Conservation (phyloP, 2,888 invertebrate species). For the Habrosyne pyritoides region DNA sequence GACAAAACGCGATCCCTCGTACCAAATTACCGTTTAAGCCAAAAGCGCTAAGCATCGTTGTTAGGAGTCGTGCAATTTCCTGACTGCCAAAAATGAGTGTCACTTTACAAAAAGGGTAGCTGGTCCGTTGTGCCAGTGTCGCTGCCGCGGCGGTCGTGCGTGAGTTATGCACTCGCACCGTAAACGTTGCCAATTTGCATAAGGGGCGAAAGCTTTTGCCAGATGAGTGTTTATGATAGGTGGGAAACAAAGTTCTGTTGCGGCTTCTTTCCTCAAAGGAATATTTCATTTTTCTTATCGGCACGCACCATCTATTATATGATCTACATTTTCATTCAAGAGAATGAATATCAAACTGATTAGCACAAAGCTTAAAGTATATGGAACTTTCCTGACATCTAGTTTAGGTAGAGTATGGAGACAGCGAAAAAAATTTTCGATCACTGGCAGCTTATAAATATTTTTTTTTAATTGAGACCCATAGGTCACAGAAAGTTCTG, state of each 20-base stretch:
- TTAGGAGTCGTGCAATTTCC: slow-evolving; percentile 72
- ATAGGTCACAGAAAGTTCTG: too few species aligned
- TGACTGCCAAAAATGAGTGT: slow-evolving; percentile 71
- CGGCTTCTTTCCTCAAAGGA: slow-evolving; percentile 17
- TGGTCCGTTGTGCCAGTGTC: slow-evolving; percentile 11
- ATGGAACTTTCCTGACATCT: too few species aligned
- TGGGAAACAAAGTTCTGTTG: slow-evolving; percentile 16
- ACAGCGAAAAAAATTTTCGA: too few species aligned
- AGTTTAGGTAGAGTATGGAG: too few species aligned
- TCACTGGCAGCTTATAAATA: too few species aligned
- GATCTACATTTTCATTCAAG: background rate
- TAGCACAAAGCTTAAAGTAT: too few species aligned
- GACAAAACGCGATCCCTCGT: slow-evolving; percentile 35
- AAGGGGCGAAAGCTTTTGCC: slow-evolving; percentile 68
- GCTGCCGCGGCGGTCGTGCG: slow-evolving; percentile 43
- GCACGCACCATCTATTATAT: background rate
- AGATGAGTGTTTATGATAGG: slow-evolving; percentile 72
- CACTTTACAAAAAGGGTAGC: slow-evolving; percentile 71
- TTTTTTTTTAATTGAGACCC: too few species aligned
- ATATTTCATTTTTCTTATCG: background rate
- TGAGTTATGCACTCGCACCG: slow-evolving; percentile 45
- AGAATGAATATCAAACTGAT: background rate
- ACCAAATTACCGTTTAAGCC: slow-evolving; percentile 58
- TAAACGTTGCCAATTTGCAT: slow-evolving; percentile 74
- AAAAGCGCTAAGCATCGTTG: slow-evolving; percentile 47